These are phyloP conservation scores for Coracias cyanogaster DNA, from an alignment of 2,797 vertebrate species.

Conservation along the genomic window DNA sequence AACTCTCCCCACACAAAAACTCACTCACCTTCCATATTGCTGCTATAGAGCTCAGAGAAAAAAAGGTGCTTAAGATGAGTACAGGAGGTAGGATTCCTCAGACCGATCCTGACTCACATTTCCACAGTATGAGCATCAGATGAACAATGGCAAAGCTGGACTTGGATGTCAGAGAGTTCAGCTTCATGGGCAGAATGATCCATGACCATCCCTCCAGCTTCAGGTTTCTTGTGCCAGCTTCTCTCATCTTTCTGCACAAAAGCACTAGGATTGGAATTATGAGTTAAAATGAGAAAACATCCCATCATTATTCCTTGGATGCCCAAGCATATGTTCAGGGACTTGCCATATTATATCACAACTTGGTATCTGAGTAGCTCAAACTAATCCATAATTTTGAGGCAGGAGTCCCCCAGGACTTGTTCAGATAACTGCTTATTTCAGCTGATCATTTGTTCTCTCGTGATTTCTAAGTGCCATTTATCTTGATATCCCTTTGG, in stretches of 20 bases:
- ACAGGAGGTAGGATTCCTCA: not conserved
- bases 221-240: not conserved
- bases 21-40: not conserved
- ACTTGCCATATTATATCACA: not conserved
- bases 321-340: not conserved
- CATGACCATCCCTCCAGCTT: not conserved
- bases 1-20: not conserved
- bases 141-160: not conserved
- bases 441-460: not conserved
- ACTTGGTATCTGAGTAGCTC: not conserved
- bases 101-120: not conserved
- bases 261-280: not conserved
- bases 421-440: not conserved
- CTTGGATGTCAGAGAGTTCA: not conserved
- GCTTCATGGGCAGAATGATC: not conserved
- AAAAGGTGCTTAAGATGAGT: not conserved
- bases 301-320: not conserved
- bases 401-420: not conserved
- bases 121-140: fast-evolving
- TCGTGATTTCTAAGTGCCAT: not conserved
- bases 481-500: not conserved
- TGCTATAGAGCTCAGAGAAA: not conserved
- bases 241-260: not conserved
- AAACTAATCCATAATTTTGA: not conserved
- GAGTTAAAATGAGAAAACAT: not conserved